Conservation (phyloP, 2,113 vertebrate genomes). For the Thermophis baileyi region DNA sequence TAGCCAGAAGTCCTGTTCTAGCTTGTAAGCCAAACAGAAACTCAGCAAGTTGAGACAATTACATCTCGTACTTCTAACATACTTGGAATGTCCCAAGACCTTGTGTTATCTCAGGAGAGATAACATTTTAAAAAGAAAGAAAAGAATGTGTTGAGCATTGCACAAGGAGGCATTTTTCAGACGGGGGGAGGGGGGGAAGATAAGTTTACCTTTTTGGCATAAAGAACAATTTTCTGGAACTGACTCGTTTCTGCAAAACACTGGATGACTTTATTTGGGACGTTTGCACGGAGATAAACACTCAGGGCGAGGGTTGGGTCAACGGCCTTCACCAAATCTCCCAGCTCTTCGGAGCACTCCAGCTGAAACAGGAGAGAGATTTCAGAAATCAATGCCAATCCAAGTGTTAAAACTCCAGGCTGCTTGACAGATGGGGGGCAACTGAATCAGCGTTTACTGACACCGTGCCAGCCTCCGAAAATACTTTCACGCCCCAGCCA, state of each 20-base stretch:
- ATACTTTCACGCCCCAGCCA: neutral
- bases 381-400: conserved; percentile 22
- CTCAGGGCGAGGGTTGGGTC: conserved; percentile 89
- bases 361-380: conserved; percentile 63
- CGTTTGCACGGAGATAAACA: conserved; percentile 88
- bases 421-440: neutral
- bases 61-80: conserved; percentile 5
- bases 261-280: conserved; percentile 93
- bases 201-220: conserved; percentile 90
- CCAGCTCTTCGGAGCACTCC: conserved; percentile 92
- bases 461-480: neutral
- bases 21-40: neutral
- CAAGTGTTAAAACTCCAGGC: neutral
- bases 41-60: neutral
- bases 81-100: conserved; percentile 8
- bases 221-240: conserved; percentile 92
- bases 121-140: neutral
- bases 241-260: conserved; percentile 94
- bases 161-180: neutral
- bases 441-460: neutral
- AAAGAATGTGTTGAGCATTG: neutral
- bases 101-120: conserved; percentile 29
- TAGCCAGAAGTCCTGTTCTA: neutral
- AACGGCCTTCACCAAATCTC: conserved; percentile 84
- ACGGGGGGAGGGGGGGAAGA: rapidly evolving